A percentile compares a stretch with the other conserved stretches of the same genome.
Conservation (phyloP, 2,797 vertebrate species). For the Lates japonicus region DNA sequence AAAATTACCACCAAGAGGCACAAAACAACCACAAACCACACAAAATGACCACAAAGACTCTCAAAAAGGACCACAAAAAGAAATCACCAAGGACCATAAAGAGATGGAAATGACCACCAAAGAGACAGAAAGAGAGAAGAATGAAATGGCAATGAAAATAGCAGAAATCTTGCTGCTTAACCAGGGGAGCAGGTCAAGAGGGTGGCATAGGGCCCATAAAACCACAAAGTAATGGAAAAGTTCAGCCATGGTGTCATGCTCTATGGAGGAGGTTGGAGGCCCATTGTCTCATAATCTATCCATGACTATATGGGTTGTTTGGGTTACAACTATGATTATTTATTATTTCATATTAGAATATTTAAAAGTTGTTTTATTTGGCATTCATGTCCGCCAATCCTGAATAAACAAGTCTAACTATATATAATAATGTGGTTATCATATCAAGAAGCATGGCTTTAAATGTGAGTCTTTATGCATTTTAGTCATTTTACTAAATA, state of each 20-base stretch:
- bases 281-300: too few species aligned
- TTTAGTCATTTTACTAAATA: neutral
- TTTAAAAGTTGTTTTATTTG: neutral
- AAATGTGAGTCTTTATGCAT: neutral
- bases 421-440: neutral
- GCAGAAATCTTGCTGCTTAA: neutral
- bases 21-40: too few species aligned
- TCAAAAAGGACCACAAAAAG: too few species aligned
- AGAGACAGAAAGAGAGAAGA: neutral
- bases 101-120: neutral
- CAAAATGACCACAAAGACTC: neutral
- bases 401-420: neutral
- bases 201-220: neutral
- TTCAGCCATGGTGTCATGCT: neutral
- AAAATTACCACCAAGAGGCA: neutral
- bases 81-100: neutral
- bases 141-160: too few species aligned
- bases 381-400: neutral
- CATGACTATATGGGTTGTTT: neutral
- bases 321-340: neutral
- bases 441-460: neutral
- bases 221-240: neutral
- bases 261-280: neutral
- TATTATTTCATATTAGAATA: neutral
- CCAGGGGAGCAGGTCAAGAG: neutral